Evolutionary conservation across 2,113 vertebrate genomes (phyloP).

Genomic region (Istiophorus platypterus): DNA sequence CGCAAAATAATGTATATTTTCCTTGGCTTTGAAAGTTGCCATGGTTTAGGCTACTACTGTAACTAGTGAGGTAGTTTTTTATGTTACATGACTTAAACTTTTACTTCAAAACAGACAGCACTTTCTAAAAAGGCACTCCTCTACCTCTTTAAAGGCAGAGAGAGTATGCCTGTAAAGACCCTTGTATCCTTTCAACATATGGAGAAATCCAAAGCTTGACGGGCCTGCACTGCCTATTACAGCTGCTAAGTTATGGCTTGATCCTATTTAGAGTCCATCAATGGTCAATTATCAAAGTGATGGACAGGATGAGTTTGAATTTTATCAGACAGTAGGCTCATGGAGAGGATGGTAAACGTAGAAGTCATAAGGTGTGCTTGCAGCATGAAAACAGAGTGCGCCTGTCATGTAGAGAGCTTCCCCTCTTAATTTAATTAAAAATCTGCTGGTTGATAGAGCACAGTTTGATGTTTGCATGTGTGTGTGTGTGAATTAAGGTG

Average conservation of each 20-base stretch:
- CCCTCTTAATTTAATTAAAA: conserved; percentile 65
- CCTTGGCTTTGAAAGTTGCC: no score
- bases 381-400: conserved; percentile 41
- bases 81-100: no score
- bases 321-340: background rate
- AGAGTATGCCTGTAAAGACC: background rate
- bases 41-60: no score
- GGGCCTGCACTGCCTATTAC: background rate
- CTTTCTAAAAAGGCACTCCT: no score
- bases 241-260: background rate
- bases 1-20: no score
- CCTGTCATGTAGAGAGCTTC: conserved; percentile 26
- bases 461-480: conserved; percentile 29
- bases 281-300: background rate
- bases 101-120: no score
- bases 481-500: background rate
- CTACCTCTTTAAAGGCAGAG: no score
- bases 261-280: background rate
- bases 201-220: background rate
- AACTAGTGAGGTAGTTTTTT: no score
- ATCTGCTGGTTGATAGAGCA: conserved; percentile 47
- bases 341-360: background rate
- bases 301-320: background rate
- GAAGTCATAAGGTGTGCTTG: conserved; percentile 23
- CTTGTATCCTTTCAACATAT: background rate